Evolutionary conservation across 2,113 vertebrate species (phyloP), one percentile per base, ranked within the genome.

Genomic region (Elanoides forficatus): DNA sequence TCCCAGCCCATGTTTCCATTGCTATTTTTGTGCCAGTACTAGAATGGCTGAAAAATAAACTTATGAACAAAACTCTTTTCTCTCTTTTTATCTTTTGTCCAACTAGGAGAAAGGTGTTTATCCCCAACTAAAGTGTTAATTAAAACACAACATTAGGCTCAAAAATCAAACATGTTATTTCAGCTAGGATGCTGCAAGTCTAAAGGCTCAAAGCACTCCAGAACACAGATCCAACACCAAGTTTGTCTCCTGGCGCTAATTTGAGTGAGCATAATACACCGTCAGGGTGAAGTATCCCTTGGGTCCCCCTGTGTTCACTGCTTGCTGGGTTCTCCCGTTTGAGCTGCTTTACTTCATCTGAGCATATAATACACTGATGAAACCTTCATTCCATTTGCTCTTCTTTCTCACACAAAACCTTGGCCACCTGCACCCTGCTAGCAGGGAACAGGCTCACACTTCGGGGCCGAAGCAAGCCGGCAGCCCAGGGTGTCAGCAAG

Each of bases 281-380:
- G 11, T 2, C 1, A 0, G 8, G 14, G 11, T 52, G 32, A 34
- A 86, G 25, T 43, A 72, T 13, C 58, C 56, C 13, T 55, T 0
- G 0, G 18, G 53, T 45, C 17, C 11, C 25, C 4, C 20, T 25
- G 4, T 29, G 16, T 42, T 76, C 1, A 0, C 30, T 83, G 34
- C 26, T 63, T 56, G n/a, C 34, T 40, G 34, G 5, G 7, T 53
- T 78, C 19, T 82, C 50, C 30, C 29, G 13, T 45, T 25, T 42
- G 26, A 81, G 43, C 36, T 58, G 36, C 36, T 79, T 75, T 68
- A 73, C 22, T 81, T 71, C 47, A 42, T 32, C 78, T 72, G 32
- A 62, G 55, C 45, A 18, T 5, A 18, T 26, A 62, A 47, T 6
- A 59, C 11, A 20, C 34, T 22, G 26, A 40, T 14, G 11, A 66